Evolutionary conservation across 2,888 invertebrate species (phyloP).

Genomic region (Cephus rjabovi): DNA sequence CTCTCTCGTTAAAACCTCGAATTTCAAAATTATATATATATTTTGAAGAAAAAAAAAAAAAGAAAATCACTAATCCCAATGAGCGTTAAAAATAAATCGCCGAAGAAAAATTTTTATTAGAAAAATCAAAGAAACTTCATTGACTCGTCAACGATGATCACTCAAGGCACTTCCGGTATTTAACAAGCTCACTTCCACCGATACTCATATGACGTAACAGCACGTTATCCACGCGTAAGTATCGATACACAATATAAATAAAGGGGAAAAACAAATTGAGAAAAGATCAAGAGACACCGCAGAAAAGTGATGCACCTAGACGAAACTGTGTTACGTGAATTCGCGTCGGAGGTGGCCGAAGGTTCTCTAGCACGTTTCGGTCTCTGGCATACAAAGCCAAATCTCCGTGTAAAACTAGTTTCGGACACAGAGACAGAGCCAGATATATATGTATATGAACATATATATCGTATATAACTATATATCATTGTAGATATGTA

Average conservation of each 20-base stretch:
- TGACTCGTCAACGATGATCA: neutral
- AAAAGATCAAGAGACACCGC: neutral
- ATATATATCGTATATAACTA: neutral
- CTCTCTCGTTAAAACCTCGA: neutral
- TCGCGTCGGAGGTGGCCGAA: neutral
- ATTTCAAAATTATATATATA: neutral
- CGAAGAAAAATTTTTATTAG: neutral
- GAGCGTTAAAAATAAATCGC: neutral
- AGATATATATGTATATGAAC: neutral
- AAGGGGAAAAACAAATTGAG: neutral
- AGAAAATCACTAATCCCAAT: neutral
- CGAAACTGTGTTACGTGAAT: neutral
- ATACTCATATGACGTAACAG: neutral
- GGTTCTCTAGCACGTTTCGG: neutral
- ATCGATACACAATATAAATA: neutral
- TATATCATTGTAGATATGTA: neutral
- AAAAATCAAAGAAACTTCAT: neutral
- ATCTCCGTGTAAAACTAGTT: neutral
- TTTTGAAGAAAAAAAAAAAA: neutral
- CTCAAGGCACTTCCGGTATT: neutral
- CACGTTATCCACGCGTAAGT: neutral
- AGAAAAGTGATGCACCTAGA: neutral
- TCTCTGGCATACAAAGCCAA: neutral
- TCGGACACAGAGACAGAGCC: neutral
- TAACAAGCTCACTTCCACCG: neutral